Base-by-base conservation (phyloP, 2,797 vertebrate species). In the Sebastes jordani region DNA sequence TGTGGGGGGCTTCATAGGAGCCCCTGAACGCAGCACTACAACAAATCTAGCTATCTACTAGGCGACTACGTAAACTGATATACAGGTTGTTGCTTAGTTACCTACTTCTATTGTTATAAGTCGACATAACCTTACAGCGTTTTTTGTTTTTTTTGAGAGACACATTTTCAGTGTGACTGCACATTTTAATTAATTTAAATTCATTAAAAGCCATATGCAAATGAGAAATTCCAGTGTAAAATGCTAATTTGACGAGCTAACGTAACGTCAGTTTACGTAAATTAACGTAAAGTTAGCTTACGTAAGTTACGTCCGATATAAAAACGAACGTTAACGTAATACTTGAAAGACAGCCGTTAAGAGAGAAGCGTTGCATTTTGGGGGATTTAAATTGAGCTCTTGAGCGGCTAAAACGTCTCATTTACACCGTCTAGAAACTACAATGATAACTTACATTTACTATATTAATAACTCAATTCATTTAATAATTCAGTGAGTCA, bases 21-120 rank as follows among this genome's bases (percentile, higher is more conserved):
- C 2, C n/a, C 68, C 1, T 85, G 67, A 86, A 90, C 29, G 84
- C 82, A 85, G 11, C 87, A 82, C 27, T 2, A 3, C 6, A 66
- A 78, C 65, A 67, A 78, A 38, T 18, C 34, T 34, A 30, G 49
- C 42, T 56, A 25, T 18, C 49, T n/a, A 22, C 68, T 10, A 49
- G 8, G 22, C 56, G 18, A 23, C 16, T 11, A 60, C 10, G 29
- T 6, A 29, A 69, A 38, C 3, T 10, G 10, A 22, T 11, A 27
- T 16, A 8, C 29, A 8, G 7, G 32, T 34, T 36, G 6, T 34
- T 36, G 6, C 9, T 2, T 2, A 2, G 4, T 18, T 30, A 20
- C 4, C 4, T 42, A 42, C 38, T 55, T 4, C 25, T 22, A 11
- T 46, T 42, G n/a, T 7, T 32, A 56, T 20, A 3, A 38, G 13